A percentile compares a stretch with the other conserved stretches of the same genome.
These are phyloP conservation scores for Eupithecia insigniata DNA, from an alignment of 2,888 invertebrate genomes.

Conservation along the genomic window DNA sequence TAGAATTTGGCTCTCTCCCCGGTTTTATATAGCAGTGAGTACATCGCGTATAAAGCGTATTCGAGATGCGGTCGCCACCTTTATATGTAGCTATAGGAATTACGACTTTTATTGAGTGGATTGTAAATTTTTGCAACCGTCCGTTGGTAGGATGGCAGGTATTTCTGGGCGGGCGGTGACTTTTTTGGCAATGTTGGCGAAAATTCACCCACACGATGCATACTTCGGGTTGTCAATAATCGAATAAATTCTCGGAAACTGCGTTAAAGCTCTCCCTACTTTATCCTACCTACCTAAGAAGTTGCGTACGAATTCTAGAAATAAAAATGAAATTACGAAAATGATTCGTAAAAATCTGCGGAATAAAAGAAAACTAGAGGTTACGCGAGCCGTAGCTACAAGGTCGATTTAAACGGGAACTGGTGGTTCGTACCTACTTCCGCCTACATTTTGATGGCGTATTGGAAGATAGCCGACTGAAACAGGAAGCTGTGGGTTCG, in stretches of 20 bases:
- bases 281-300: neutral
- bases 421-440: neutral
- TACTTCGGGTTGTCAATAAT: conserved; percentile 45
- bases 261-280: neutral
- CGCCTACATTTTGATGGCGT: neutral
- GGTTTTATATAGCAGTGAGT: conserved; percentile 84
- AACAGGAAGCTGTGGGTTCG: neutral
- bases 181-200: conserved; percentile 59
- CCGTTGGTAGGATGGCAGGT: conserved; percentile 59
- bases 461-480: neutral
- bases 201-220: conserved; percentile 56
- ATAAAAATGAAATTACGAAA: neutral
- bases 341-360: neutral
- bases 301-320: neutral
- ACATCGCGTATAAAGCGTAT: conserved; percentile 83
- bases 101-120: conserved; percentile 81
- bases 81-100: conserved; percentile 80
- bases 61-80: conserved; percentile 77
- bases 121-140: conserved; percentile 78
- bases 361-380: neutral
- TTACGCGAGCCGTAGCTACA: neutral
- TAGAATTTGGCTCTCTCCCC: conserved; percentile 87
- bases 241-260: conserved; percentile 37
- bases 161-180: conserved; percentile 63
- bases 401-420: neutral